phyloP scores from a whole-genome alignment of 1,140 invertebrate species.

The Frieseomelitta varia region DNA sequence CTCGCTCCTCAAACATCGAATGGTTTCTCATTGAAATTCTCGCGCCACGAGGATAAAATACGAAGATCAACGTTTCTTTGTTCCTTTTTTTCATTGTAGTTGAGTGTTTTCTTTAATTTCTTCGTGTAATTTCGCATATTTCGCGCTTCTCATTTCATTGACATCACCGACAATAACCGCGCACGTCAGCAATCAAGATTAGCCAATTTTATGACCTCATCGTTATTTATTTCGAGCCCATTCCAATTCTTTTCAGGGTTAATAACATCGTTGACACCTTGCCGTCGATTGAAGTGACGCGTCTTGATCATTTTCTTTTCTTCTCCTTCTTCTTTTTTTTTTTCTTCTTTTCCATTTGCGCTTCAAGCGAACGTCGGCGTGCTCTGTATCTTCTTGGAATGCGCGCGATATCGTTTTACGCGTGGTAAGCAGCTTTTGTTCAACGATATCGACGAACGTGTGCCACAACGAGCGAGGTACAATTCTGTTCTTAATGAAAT shows the following conservation, averaged over 20 bases:
- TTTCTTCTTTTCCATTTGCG: neutral
- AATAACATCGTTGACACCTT: slow-evolving; percentile 41
- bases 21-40: neutral
- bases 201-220: slow-evolving; percentile 33
- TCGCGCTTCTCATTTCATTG: slow-evolving; percentile 7
- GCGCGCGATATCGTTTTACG: slow-evolving; percentile 28
- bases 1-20: neutral
- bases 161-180: neutral
- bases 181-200: slow-evolving; percentile 11
- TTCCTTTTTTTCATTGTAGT: no score
- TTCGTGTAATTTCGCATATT: neutral
- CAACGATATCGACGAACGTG: slow-evolving; percentile 10
- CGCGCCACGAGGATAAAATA: neutral
- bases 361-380: neutral
- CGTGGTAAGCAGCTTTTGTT: slow-evolving; percentile 25
- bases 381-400: neutral
- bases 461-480: neutral
- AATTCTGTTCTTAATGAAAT: neutral
- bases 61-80: neutral
- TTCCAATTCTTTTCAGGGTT: slow-evolving; percentile 40
- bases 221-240: slow-evolving; percentile 30
- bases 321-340: no score
- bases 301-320: neutral
- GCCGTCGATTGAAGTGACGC: slow-evolving; percentile 1
- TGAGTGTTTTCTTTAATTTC: neutral